Base-by-base conservation (phyloP, 2,797 vertebrate genomes). In the Falco rusticolus region DNA sequence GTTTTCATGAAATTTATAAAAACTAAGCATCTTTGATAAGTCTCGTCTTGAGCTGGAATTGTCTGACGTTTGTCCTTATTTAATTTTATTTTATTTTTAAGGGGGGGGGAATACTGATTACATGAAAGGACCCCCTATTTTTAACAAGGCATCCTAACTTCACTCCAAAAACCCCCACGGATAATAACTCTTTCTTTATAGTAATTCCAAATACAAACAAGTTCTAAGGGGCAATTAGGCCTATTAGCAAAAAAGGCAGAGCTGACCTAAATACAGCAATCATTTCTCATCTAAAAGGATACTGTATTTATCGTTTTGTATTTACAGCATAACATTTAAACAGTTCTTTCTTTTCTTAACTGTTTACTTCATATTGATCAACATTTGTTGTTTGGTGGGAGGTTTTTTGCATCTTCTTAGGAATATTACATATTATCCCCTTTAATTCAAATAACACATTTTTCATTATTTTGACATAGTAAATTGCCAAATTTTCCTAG, bases 241-340 rank as follows among this genome's bases (percentile, higher is more conserved):
- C 71, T 93, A 89, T 83, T 75, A 83, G 71, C 60, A 93, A 89
- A 94, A 94, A 68, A 61, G 48, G 53, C 68, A 94, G 56, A 87
- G 57, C 29, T 91, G 84, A 97, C 94, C 94, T 83, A 93, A 53
- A 94, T 84, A 93, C 11, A 85, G 41, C 48, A 92, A 74, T 59
- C 19, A 47, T 31, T 80, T 85, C 64, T 77, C 65, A 48, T 39
- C 61, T 87, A 65, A 78, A 84, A 34, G 50, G 65, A 77, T 54
- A 31, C 16, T 65, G 19, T 53, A 76, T 64, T 92, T 94, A 50
- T 47, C 74, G 60, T 26, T 83, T 41, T 64, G 16, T 33, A 57
- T 87, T 92, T 68, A 83, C 53, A 85, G 16, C 34, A 29, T 3
- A 87, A 70, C 15, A 54, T 28, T 63, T 51, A 24, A 84, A 65